These are phyloP conservation scores for Ormyrus pomaceus DNA, from an alignment of 2,888 invertebrate genomes.

Conservation along the genomic window DNA sequence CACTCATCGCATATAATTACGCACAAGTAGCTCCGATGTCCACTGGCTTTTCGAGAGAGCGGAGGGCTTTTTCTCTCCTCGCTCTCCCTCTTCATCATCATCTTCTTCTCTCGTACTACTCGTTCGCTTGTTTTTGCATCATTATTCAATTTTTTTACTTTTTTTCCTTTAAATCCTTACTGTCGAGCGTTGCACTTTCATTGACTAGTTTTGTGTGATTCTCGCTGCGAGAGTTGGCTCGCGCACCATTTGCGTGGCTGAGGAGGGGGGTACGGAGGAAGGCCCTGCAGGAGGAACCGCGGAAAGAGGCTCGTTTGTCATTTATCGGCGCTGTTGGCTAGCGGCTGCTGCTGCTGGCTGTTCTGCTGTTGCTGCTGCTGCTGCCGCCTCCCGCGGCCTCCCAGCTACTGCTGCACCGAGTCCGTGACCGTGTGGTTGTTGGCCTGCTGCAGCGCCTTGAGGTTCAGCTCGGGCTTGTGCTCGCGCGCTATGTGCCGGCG, in stretches of 20 bases:
- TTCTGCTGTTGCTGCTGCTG: neutral
- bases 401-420: constrained; percentile 52
- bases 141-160: no score
- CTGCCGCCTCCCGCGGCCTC: constrained; percentile 39
- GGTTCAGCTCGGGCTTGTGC: constrained; percentile 86
- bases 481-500: constrained; percentile 93
- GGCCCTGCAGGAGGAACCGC: neutral
- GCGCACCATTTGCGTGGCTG: constrained; percentile 13
- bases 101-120: constrained; percentile 51
- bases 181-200: constrained; percentile 75
- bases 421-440: constrained; percentile 69
- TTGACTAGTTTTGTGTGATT: constrained; percentile 74
- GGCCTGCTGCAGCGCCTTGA: constrained; percentile 81
- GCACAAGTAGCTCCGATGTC: neutral
- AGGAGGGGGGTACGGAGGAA: constrained; percentile 9
- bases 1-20: constrained; percentile 27
- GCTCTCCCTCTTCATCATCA: constrained; percentile 15
- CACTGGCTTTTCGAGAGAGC: neutral
- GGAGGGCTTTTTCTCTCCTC: neutral
- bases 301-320: constrained; percentile 9
- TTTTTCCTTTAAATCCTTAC: constrained; percentile 62
- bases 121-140: no score
- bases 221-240: constrained; percentile 39
- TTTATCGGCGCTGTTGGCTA: constrained; percentile 14
- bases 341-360: constrained; percentile 9